Base-by-base conservation (phyloP, 2,888 invertebrate genomes). In the Lithosia quadra region DNA sequence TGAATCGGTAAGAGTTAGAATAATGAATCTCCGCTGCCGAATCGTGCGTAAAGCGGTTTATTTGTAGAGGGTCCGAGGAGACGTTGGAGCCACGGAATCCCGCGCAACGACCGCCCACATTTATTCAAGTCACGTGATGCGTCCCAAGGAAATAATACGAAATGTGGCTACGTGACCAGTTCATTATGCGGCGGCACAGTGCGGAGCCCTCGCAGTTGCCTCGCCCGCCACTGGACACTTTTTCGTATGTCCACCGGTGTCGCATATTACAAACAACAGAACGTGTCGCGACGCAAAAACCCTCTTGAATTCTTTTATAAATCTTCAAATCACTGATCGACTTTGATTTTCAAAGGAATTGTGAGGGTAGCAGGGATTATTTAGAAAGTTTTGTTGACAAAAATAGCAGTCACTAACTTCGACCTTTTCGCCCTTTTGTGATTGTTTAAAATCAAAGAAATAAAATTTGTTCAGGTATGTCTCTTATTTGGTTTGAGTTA, bases 131-230 rank as follows among this genome's bases (percentile, higher is more conserved):
- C 94, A 94, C 95, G 94, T 90, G 93, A 91, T 87, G 88, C 91
- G 93, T 93, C 94, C 94, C 91, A 91, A 91, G 92, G 93, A 95
- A 95, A 95, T 95, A 95, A 95, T 95, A 94, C 94, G 95, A 94
- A 95, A 95, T 95, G 94, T 92, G 92, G 89, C 91, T 93, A 95
- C 95, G 95, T 95, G 95, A 95, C 94, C 92, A 89, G 94, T 92
- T 94, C 94, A 93, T 93, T 94, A 92, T 93, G 93, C 91, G 91
- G 91, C 90, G 88, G 84, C 90, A 89, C 88, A 90, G 88, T 88
- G 84, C 83, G 81, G 80, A 80, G 86, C 78, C 87, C 85, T 86
- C 85, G 86, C 88, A 90, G 90, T 88, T 89, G 88, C 89, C 87
- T 85, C 80, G 73, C 81, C 80, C 74, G 78, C 72, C 74, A 70